These are phyloP conservation scores for Anaspis maculata DNA, from an alignment of 2,888 invertebrate genomes.

Conservation along the genomic window DNA sequence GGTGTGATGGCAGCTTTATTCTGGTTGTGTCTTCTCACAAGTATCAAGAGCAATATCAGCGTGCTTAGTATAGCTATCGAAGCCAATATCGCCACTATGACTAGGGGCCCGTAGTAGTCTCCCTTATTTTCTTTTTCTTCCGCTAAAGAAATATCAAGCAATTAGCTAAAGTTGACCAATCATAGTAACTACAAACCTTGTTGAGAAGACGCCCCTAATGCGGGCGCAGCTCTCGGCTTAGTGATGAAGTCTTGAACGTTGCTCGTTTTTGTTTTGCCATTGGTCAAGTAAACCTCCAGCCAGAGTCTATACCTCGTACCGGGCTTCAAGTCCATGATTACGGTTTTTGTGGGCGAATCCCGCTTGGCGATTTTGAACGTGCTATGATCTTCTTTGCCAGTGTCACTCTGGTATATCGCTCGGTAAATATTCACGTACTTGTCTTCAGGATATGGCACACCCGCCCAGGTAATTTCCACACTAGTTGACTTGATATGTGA, in stretches of 20 bases:
- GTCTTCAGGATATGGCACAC: constrained; percentile 81
- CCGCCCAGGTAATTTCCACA: constrained; percentile 73
- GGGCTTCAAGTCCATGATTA: constrained; percentile 63
- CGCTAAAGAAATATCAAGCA: neutral
- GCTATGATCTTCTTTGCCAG: constrained; percentile 63
- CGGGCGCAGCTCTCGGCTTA: constrained; percentile 56
- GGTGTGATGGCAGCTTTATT: constrained; percentile 69
- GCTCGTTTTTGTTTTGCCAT: constrained; percentile 83
- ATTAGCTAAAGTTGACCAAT: no score
- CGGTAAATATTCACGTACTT: constrained; percentile 85
- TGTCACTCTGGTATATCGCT: constrained; percentile 71
- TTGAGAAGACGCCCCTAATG: constrained; percentile 44
- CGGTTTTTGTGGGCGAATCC: constrained; percentile 58
- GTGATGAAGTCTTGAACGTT: constrained; percentile 84
- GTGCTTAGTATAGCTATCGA: constrained; percentile 78
- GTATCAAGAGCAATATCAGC: constrained; percentile 67
- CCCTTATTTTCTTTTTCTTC: constrained; percentile 51
- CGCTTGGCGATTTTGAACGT: constrained; percentile 68
- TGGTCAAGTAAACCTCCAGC: constrained; percentile 83
- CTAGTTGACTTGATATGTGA: constrained; percentile 67
- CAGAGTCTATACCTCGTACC: constrained; percentile 79
- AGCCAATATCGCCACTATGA: constrained; percentile 81
- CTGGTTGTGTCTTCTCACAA: constrained; percentile 63
- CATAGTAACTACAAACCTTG: constrained; percentile 48
- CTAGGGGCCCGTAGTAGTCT: constrained; percentile 82